Evolutionary conservation across 2,888 invertebrate genomes (phyloP).

Genomic region (Tetragonula carbonaria): DNA sequence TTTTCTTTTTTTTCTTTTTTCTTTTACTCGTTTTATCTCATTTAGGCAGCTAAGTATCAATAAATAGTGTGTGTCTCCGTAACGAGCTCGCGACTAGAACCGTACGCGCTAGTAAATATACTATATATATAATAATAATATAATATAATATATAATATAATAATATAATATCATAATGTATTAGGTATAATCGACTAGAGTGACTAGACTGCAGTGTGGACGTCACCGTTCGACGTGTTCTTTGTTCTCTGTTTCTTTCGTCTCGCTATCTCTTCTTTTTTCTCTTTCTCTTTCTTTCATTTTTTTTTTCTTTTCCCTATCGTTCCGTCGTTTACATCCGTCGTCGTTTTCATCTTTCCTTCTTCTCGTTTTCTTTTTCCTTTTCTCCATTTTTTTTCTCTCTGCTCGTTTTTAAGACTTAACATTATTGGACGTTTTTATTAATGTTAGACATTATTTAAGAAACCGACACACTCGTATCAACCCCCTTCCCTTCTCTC

Average conservation of each 20-base stretch:
- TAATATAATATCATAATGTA: slow-evolving; percentile 75
- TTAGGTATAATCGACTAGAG: slow-evolving; percentile 81
- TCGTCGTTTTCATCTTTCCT: slow-evolving; percentile 62
- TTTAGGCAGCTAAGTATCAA: slow-evolving; percentile 74
- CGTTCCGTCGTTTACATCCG: slow-evolving; percentile 37
- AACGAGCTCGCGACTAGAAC: slow-evolving; percentile 78
- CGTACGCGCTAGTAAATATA: slow-evolving; percentile 74
- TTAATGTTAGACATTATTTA: slow-evolving; percentile 78
- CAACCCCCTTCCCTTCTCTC: slow-evolving; percentile 20
- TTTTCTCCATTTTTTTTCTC: background rate
- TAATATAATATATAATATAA: slow-evolving; percentile 72
- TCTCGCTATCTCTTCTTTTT: too few relatives aligned
- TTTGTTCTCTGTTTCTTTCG: slow-evolving; percentile 20
- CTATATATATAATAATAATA: slow-evolving; percentile 72
- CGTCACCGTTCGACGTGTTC: slow-evolving; percentile 79
- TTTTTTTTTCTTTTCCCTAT: background rate
- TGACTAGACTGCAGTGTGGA: slow-evolving; percentile 83
- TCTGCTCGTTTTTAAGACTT: slow-evolving; percentile 72
- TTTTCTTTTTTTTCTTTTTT: background rate
- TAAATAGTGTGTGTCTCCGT: slow-evolving; percentile 72
- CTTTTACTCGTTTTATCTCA: slow-evolving; percentile 19
- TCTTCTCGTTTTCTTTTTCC: background rate
- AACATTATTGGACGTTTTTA: slow-evolving; percentile 84
- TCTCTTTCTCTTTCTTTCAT: background rate
- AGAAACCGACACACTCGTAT: slow-evolving; percentile 57